phyloP scores from a whole-genome alignment of 23 tunicate genomes.

The Trididemnum nubilum region DNA sequence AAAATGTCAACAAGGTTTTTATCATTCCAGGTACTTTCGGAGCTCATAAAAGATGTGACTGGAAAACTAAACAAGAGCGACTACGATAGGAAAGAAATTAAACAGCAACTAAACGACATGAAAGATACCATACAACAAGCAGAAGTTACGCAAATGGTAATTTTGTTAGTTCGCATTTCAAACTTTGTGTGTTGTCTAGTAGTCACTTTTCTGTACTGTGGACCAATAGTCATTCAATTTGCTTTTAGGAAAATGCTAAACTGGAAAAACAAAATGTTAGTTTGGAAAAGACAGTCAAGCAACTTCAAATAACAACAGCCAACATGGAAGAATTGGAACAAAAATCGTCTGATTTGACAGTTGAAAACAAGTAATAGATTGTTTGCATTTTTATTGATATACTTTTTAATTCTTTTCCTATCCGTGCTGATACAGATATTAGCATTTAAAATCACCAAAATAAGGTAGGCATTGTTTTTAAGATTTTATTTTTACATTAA shows the following conservation, averaged over 20 bases:
- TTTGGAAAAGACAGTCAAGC: constrained; percentile 71
- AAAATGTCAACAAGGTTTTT: too few relatives aligned
- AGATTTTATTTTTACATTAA: not conserved
- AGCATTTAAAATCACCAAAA: too few relatives aligned
- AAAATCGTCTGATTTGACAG: constrained; percentile 52
- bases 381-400: too few relatives aligned
- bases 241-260: constrained; percentile 69
- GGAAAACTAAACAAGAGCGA: constrained; percentile 67
- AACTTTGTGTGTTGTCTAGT: not conserved
- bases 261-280: constrained; percentile 76
- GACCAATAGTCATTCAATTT: not conserved
- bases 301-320: constrained; percentile 49
- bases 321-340: constrained; percentile 69
- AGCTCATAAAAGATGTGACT: constrained; percentile 74
- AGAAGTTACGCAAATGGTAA: constrained; percentile 62
- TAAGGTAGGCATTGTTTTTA: too few relatives aligned
- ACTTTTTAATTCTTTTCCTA: too few relatives aligned
- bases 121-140: constrained; percentile 68
- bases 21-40: constrained; percentile 70
- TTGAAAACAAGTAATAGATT: constrained; percentile 75
- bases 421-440: too few relatives aligned
- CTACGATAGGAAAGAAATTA: constrained; percentile 58
- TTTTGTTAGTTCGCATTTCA: too few relatives aligned
- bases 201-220: not conserved
- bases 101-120: constrained; percentile 59